phyloP scores from a whole-genome alignment of 2,113 vertebrate genomes.

The Taxidea taxus region DNA sequence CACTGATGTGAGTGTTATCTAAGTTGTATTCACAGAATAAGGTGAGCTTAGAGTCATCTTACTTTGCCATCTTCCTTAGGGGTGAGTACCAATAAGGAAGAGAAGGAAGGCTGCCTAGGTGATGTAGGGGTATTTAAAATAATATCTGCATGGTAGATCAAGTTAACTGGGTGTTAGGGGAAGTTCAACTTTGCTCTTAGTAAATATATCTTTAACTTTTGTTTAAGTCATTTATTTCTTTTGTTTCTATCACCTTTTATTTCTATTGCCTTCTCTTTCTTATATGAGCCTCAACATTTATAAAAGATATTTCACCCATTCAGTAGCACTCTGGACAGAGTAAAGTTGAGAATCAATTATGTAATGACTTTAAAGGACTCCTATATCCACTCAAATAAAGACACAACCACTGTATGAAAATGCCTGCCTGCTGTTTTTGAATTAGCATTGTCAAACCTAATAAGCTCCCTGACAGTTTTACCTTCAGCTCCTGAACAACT shows the following conservation, averaged over 20 bases:
- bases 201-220: background rate
- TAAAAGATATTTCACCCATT: background rate
- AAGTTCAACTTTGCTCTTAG: background rate
- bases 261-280: background rate
- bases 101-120: fast-evolving
- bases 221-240: background rate
- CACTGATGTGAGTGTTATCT: background rate
- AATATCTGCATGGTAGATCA: background rate
- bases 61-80: background rate
- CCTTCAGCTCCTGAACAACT: slow-evolving; percentile 41
- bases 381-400: background rate
- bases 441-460: background rate
- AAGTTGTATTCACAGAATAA: background rate
- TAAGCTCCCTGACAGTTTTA: background rate
- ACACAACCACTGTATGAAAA: background rate
- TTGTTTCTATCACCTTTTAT: background rate
- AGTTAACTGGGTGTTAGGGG: background rate
- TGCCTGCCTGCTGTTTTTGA: background rate
- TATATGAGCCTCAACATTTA: background rate
- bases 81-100: background rate
- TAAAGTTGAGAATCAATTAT: background rate
- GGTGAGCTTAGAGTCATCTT: background rate
- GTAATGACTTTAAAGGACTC: background rate
- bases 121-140: background rate
- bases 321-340: background rate